Percentiles rank a stretch among this genome's conserved stretches.
phyloP scores from a whole-genome alignment of 1,140 invertebrate genomes.

The Argopecten irradians region DNA sequence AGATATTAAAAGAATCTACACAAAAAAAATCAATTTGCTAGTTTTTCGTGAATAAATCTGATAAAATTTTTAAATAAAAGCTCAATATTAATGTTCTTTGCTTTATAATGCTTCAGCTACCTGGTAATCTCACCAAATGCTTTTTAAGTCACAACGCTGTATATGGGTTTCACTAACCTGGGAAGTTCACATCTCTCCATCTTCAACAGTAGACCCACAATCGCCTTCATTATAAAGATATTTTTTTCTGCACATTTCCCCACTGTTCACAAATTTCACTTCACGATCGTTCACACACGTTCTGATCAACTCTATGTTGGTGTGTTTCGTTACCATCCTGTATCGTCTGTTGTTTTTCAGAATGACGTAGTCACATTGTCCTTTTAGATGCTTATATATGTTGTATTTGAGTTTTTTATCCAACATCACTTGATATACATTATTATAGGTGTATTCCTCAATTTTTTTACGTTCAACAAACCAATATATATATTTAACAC shows the following conservation, averaged over 20 bases:
- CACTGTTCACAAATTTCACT: background rate
- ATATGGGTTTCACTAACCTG: background rate
- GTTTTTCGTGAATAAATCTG: background rate
- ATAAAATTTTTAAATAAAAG: background rate
- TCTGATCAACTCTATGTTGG: background rate
- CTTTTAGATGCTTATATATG: slow-evolving; percentile 13
- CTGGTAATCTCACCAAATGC: background rate
- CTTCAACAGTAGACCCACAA: background rate
- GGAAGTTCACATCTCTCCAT: background rate
- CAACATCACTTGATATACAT: slow-evolving; percentile 9
- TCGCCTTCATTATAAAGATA: background rate
- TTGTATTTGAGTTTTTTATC: background rate
- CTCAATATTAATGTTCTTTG: background rate
- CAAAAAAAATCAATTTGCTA: background rate
- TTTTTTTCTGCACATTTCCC: slow-evolving; percentile 11
- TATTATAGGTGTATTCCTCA: slow-evolving; percentile 17
- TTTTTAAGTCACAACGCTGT: background rate
- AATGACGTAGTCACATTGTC: background rate
- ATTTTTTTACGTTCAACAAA: slow-evolving; percentile 4
- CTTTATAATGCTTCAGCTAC: background rate
- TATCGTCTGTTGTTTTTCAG: slow-evolving; percentile 15
- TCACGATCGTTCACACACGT: background rate
- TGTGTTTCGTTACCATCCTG: slow-evolving; percentile 3
- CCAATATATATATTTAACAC: slow-evolving; percentile 23
- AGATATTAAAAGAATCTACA: background rate